Evolutionary conservation across 2,888 invertebrate species (phyloP).

Genomic region (Nasonovia ribisnigri): DNA sequence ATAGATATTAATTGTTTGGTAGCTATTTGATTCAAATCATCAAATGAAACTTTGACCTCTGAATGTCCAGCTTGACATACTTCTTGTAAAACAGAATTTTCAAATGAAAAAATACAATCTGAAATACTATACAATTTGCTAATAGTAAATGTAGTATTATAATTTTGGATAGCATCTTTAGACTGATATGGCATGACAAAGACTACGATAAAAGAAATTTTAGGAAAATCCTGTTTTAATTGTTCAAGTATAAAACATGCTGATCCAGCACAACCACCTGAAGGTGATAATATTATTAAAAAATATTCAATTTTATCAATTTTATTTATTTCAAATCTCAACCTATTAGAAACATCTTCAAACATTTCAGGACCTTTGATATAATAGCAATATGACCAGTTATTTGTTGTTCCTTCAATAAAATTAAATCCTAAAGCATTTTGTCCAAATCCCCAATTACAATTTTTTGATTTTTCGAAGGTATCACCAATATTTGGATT

Average conservation of each 20-base stretch:
- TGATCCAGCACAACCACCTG: constrained; percentile 59
- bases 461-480: constrained; percentile 19
- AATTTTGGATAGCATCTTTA: constrained; percentile 63
- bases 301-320: constrained; percentile 57
- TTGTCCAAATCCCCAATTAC: constrained; percentile 54
- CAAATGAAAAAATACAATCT: constrained; percentile 58
- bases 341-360: constrained; percentile 52
- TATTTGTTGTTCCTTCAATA: constrained; percentile 57
- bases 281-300: constrained; percentile 56
- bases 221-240: constrained; percentile 53
- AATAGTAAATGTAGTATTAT: constrained; percentile 56
- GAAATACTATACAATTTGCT: constrained; percentile 49
- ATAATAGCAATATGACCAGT: constrained; percentile 62
- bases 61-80: constrained; percentile 56
- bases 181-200: constrained; percentile 48
- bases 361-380: constrained; percentile 58
- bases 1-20: constrained; percentile 53
- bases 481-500: constrained; percentile 35
- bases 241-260: constrained; percentile 60
- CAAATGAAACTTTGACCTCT: constrained; percentile 48
- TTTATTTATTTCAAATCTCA: constrained; percentile 55
- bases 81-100: constrained; percentile 58
- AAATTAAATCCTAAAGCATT: constrained; percentile 56
- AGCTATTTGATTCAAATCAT: constrained; percentile 52
- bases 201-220: constrained; percentile 51